Evolutionary conservation across 2,113 vertebrate species (phyloP).

Genomic region (Leucosticte australis): DNA sequence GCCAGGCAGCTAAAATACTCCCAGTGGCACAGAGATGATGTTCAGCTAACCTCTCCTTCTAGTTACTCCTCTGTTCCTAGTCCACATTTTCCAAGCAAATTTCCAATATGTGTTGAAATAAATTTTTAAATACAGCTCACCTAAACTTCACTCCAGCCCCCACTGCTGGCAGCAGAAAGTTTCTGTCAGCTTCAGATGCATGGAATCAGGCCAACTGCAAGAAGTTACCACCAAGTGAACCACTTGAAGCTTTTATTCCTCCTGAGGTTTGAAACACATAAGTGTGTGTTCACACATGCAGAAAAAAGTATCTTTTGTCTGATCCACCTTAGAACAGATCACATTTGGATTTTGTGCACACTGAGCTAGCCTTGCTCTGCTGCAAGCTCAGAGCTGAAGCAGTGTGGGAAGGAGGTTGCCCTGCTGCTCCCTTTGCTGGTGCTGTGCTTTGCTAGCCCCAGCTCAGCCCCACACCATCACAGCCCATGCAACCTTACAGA

Average conservation of each 20-base stretch:
- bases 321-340: neutral
- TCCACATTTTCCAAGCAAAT: neutral
- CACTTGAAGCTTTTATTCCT: neutral
- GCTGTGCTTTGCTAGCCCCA: rapidly evolving
- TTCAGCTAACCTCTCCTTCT: neutral
- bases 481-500: neutral
- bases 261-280: neutral
- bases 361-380: neutral
- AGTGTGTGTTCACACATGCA: neutral
- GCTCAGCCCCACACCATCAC: neutral
- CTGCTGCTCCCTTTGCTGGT: neutral
- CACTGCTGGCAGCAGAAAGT: neutral
- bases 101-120: neutral
- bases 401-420: neutral
- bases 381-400: neutral
- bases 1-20: neutral
- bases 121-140: neutral
- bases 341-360: neutral
- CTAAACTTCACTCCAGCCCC: neutral
- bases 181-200: neutral
- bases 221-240: neutral
- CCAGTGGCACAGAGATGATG: neutral
- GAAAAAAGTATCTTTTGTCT: neutral
- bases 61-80: neutral
- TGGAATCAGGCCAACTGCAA: neutral